These are phyloP conservation scores for Taenioides sp. DNA, from an alignment of 2,797 vertebrate species.

Conservation along the genomic window DNA sequence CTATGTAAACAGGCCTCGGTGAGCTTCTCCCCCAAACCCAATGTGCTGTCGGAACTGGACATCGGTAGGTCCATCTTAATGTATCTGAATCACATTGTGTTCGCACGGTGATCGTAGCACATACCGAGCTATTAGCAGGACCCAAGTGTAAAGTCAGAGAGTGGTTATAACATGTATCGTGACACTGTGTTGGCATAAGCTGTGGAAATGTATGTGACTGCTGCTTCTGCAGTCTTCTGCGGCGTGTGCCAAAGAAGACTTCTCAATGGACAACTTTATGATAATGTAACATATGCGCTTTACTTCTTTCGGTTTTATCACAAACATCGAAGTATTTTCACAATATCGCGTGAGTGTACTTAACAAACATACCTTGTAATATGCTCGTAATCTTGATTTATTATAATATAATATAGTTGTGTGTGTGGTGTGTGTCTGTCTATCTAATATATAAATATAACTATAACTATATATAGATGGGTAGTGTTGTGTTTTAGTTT, in stretches of 20 bases:
- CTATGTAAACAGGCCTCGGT: slow-evolving; percentile 67
- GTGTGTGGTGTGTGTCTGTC: too few relatives aligned
- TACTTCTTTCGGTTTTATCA: too few relatives aligned
- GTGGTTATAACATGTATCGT: slow-evolving; percentile 25
- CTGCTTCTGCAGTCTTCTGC: slow-evolving; percentile 29
- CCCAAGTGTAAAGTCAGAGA: neutral
- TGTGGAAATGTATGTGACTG: slow-evolving; percentile 27
- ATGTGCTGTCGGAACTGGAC: slow-evolving; percentile 3
- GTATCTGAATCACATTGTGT: neutral
- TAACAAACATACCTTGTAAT: neutral
- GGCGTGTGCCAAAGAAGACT: neutral
- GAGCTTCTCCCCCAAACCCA: slow-evolving; percentile 53
- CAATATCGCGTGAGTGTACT: neutral
- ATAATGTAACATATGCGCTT: too few relatives aligned
- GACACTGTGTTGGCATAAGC: slow-evolving; percentile 23
- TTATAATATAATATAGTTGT: too few relatives aligned
- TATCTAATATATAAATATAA: too few relatives aligned
- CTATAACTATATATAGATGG: neutral
- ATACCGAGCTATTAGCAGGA: neutral
- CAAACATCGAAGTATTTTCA: neutral
- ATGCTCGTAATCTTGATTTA: too few relatives aligned
- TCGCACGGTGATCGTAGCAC: neutral
- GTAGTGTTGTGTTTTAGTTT: too few relatives aligned
- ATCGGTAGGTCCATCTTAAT: neutral
- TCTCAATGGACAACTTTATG: too few relatives aligned